Evolutionary conservation across 2,113 vertebrate species (phyloP).

Genomic region (Callaeas wilsoni): DNA sequence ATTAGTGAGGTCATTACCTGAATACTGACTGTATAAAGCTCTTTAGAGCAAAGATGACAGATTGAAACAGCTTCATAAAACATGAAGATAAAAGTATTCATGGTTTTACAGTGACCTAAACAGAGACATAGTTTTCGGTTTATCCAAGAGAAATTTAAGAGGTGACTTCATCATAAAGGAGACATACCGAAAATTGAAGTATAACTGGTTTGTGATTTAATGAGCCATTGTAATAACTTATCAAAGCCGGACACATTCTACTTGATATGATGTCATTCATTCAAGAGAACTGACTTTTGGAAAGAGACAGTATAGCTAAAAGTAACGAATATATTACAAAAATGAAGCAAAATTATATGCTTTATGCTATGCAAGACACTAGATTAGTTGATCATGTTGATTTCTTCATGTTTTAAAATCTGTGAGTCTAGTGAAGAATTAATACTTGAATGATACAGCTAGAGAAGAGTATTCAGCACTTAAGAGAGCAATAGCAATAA

Average conservation of each 20-base stretch:
- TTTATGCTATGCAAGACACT: not conserved
- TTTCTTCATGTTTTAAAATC: not conserved
- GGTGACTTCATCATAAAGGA: not conserved
- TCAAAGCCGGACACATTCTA: not conserved
- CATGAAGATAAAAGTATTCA: not conserved
- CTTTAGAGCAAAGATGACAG: not conserved
- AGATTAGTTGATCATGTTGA: not conserved
- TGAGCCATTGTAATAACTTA: not conserved
- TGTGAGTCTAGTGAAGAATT: not conserved
- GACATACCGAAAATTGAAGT: not conserved
- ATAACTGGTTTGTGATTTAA: not conserved
- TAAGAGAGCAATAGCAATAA: not conserved
- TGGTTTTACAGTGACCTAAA: not conserved
- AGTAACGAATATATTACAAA: not conserved
- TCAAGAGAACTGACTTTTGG: not conserved
- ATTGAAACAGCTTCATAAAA: not conserved
- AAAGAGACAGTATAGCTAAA: not conserved
- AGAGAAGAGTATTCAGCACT: not conserved
- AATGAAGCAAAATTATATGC: not conserved
- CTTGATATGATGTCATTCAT: not conserved
- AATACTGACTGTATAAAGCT: not conserved
- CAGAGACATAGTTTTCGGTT: not conserved
- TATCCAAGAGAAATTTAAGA: not conserved
- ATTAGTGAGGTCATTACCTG: not conserved
- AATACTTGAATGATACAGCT: not conserved